These are phyloP conservation scores for Anoncus sp. DNA, from an alignment of 2,888 invertebrate genomes.

Conservation along the genomic window DNA sequence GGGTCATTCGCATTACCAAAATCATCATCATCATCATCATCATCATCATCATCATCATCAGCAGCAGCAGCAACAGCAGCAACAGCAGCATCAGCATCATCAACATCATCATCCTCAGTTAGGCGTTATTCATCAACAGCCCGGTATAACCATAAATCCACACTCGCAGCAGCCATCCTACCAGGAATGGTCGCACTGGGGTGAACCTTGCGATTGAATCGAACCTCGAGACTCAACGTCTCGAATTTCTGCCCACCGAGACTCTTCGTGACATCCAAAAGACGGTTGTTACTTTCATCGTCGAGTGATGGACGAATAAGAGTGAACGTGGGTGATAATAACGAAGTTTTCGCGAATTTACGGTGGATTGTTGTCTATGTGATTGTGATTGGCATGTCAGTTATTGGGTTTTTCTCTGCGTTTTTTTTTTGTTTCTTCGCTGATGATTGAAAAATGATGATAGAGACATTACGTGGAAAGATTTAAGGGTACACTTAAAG, in stretches of 20 bases:
- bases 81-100: conserved; percentile 59
- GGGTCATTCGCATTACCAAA: conserved; percentile 81
- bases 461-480: conserved; percentile 42
- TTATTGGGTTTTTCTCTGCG: conserved; percentile 1
- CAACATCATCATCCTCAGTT: conserved; percentile 56
- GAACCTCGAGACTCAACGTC: neutral
- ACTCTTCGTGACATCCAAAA: conserved; percentile 40
- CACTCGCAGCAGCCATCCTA: conserved; percentile 69
- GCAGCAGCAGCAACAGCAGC: conserved; percentile 54
- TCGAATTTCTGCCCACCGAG: neutral
- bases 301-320: conserved; percentile 24
- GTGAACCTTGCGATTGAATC: conserved; percentile 79
- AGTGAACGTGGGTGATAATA: conserved; percentile 17
- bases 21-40: conserved; percentile 75
- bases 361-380: neutral
- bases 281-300: neutral
- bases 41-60: conserved; percentile 73
- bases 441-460: conserved; percentile 35
- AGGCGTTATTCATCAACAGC: conserved; percentile 72
- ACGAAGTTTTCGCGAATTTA: conserved; percentile 13
- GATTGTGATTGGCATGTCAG: conserved; percentile 8
- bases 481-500: conserved; percentile 11
- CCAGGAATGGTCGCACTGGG: conserved; percentile 69
- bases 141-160: conserved; percentile 64
- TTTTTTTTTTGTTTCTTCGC: conserved; percentile 22